phyloP scores from a whole-genome alignment of 2,888 invertebrate species.

The Maniola hyperantus region DNA sequence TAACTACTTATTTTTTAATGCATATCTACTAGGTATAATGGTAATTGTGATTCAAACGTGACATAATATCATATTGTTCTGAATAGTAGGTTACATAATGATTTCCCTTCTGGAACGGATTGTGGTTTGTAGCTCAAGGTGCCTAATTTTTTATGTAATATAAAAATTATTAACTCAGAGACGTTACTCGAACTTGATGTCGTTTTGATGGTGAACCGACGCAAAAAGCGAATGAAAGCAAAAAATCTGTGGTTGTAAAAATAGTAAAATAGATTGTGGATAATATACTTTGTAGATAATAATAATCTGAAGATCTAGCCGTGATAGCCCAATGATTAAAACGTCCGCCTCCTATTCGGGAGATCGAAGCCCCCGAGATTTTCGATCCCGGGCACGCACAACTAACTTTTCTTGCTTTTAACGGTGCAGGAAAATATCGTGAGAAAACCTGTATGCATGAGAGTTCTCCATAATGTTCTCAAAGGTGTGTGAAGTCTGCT shows the following conservation, averaged over 20 bases:
- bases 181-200: constrained; percentile 1
- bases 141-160: not conserved
- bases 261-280: not conserved
- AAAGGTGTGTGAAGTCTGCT: no score
- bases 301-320: not conserved
- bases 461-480: no score
- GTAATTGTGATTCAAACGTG: constrained; percentile 8
- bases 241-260: not conserved
- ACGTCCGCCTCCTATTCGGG: no score
- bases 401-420: no score
- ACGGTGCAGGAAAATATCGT: no score
- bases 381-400: no score
- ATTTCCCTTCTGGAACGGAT: not conserved
- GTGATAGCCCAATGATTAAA: no score
- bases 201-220: constrained; percentile 11
- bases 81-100: not conserved
- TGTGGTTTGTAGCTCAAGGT: constrained; percentile 9
- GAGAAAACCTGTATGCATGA: no score
- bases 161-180: constrained; percentile 1
- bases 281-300: not conserved
- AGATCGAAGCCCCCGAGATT: no score
- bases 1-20: no score
- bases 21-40: not conserved
- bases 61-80: constrained; percentile 8
- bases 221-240: constrained; percentile 3